Evolutionary conservation across 1,140 invertebrate species (phyloP), one percentile per base, ranked within the genome.

Genomic region (Bombyx mori): DNA sequence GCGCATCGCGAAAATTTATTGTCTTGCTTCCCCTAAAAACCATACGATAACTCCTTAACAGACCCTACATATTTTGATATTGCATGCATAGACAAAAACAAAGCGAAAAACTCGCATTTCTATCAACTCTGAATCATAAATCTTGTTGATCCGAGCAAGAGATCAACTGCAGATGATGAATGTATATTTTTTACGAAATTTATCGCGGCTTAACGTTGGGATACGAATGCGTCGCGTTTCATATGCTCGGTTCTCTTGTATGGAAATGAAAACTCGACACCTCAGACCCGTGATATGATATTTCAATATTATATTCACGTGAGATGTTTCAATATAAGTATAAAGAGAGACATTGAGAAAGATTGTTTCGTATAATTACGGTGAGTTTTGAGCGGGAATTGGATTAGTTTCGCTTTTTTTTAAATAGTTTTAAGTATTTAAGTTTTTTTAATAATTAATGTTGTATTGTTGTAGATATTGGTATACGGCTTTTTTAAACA

Each of bases 141-240:
- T 81, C 78, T 73, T 53, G 54, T 63, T 76, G 73, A 77, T 76
- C 76, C 75, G 52, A 54, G 67, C 61, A 59, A 67, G 66, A 75
- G 77, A 79, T 79, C 75, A 75, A 51, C 57, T 52, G 48, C 56
- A 61, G 51, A 82, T 83, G 78, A 83, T 71, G 75, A 77, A 83
- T 81, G 77, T 63, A 59, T 73, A 64, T 75, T 76, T 78, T 73
- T 77, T 71, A 68, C 62, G 57, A 75, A 71, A 79, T 75, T 71
- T 79, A 79, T 78, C 53, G 46, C 52, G 57, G 45, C 46, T 59
- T 53, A 52, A 46, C 42, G 50, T 35, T 18, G 18, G 50, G 26
- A 35, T 3, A 35, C 8, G 50, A 10, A 35, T 35, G 50, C 22
- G 26, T 51, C 26, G 26, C 26, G n/a, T 49, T 18, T 22, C n/a